Evolutionary conservation across 2,113 vertebrate species (phyloP).

Genomic region (Cariama cristata): DNA sequence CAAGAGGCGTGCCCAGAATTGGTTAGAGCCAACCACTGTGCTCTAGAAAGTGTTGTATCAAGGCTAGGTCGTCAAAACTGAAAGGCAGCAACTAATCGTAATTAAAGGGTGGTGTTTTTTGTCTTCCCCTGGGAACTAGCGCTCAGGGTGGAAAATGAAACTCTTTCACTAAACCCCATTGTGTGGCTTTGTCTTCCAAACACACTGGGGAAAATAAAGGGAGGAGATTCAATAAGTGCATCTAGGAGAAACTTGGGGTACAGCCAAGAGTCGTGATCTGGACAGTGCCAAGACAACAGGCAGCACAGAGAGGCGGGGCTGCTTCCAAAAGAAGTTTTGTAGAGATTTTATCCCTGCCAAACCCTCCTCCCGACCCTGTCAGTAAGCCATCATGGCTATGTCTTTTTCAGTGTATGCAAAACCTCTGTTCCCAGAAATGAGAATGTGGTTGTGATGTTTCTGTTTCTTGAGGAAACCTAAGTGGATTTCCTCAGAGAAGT

Average conservation of each 20-base stretch:
- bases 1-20: neutral
- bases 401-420: neutral
- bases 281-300: constrained; percentile 48
- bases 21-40: neutral
- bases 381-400: neutral
- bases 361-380: neutral
- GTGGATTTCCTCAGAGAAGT: neutral
- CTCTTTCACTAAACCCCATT: constrained; percentile 6
- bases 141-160: neutral
- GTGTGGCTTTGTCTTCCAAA: constrained; percentile 38
- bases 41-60: neutral
- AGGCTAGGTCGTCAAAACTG: neutral
- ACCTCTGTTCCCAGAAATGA: neutral
- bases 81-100: constrained; percentile 8
- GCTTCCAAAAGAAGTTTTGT: constrained; percentile 36
- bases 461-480: neutral
- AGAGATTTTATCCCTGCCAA: constrained; percentile 30
- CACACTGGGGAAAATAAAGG: neutral
- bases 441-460: neutral
- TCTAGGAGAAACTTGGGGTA: constrained; percentile 31
- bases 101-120: neutral
- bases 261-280: constrained; percentile 65
- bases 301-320: neutral
- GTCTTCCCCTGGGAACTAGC: neutral
- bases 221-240: constrained; percentile 30